These are phyloP conservation scores for Acanthochromis polyacanthus DNA, from an alignment of 2,113 vertebrate species.

Conservation along the genomic window DNA sequence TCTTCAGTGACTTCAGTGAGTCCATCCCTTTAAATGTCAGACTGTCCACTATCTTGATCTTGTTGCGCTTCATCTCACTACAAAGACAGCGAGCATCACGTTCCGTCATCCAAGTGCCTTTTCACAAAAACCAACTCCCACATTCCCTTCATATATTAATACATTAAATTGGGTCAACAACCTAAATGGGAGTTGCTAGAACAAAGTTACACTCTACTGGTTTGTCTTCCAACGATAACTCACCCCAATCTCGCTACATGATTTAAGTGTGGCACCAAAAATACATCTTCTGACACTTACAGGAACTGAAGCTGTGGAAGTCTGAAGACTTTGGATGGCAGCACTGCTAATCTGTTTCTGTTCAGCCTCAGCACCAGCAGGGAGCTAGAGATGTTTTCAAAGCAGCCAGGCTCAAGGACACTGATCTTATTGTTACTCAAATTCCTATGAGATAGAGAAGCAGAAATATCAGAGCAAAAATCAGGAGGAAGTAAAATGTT, in stretches of 20 bases:
- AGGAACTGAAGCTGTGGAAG: slow-evolving; percentile 93
- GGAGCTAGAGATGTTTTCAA: slow-evolving; percentile 95
- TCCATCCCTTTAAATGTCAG: slow-evolving; percentile 97
- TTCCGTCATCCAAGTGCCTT: neutral
- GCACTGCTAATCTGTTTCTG: slow-evolving; percentile 90
- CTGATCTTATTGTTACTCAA: slow-evolving; percentile 97
- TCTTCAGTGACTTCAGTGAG: slow-evolving; percentile 92
- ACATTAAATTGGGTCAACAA: too few species aligned
- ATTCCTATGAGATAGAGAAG: slow-evolving; percentile 85
- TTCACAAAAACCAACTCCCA: neutral
- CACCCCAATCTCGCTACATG: neutral
- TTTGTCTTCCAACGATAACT: slow-evolving; percentile 1
- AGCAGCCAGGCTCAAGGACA: slow-evolving; percentile 92
- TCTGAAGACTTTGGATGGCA: slow-evolving; percentile 94
- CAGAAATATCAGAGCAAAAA: slow-evolving; percentile 39
- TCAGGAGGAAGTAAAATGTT: neutral
- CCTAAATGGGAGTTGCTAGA: neutral
- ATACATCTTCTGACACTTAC: slow-evolving; percentile 84
- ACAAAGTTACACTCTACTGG: neutral
- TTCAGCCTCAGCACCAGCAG: slow-evolving; percentile 95
- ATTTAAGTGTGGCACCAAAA: neutral
- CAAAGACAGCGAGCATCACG: slow-evolving; percentile 28
- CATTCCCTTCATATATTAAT: too few species aligned
- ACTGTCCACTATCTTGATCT: slow-evolving; percentile 94
- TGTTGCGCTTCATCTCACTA: slow-evolving; percentile 97